Conservation (phyloP, 2,113 vertebrate genomes). For the Steatornis caripensis region DNA sequence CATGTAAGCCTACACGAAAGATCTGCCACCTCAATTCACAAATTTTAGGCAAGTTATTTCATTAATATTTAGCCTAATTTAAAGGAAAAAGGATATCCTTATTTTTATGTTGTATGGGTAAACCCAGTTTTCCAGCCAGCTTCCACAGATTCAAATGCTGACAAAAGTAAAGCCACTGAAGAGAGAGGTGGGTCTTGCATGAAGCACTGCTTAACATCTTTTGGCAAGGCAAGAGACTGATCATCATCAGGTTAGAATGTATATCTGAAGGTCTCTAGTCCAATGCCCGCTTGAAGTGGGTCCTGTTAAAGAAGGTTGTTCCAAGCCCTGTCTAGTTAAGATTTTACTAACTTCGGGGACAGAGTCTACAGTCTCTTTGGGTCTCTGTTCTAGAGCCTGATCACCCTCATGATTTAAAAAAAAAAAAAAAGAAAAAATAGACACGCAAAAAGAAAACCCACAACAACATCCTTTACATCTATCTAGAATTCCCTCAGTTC, state of each 20-base stretch:
- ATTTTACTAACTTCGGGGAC: not conserved
- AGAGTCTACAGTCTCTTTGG: not conserved
- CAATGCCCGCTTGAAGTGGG: not conserved
- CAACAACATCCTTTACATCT: not conserved
- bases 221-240: not conserved
- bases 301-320: not conserved
- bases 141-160: not conserved
- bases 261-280: not conserved
- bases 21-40: not conserved
- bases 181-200: not conserved
- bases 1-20: not conserved
- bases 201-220: not conserved
- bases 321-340: not conserved
- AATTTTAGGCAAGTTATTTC: not conserved
- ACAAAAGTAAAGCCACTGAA: not conserved
- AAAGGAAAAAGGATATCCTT: not conserved
- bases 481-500: not conserved
- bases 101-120: not conserved
- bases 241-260: not conserved
- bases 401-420: not conserved
- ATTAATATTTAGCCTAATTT: not conserved
- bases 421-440: too few relatives aligned
- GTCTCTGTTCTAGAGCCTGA: not conserved
- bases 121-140: not conserved
- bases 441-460: not conserved